These are phyloP conservation scores for Polyodon spathula DNA, from an alignment of 2,113 vertebrate genomes.

Conservation along the genomic window DNA sequence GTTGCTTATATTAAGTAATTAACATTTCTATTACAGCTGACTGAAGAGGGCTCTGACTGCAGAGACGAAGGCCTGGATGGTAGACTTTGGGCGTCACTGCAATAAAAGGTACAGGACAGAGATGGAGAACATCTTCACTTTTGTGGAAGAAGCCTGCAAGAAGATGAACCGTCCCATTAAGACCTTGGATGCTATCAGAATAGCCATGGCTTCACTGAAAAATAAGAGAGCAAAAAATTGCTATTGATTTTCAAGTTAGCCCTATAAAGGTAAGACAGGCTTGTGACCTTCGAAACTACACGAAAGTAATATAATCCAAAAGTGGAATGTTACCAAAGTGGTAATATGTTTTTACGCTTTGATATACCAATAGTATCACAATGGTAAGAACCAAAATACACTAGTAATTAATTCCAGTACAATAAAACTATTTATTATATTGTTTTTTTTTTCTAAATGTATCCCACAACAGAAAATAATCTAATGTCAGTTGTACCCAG, in stretches of 20 bases:
- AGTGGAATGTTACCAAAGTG: too few relatives aligned
- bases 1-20: neutral
- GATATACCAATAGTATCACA: too few relatives aligned
- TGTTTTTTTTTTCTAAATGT: too few relatives aligned
- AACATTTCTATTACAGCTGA: slow-evolving; percentile 51
- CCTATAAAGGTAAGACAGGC: slow-evolving; percentile 75
- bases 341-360: too few relatives aligned
- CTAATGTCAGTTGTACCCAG: neutral
- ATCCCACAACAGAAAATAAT: too few relatives aligned
- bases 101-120: slow-evolving; percentile 77
- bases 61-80: slow-evolving; percentile 84
- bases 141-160: slow-evolving; percentile 77
- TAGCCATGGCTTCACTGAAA: slow-evolving; percentile 77
- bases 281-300: neutral
- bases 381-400: too few relatives aligned
- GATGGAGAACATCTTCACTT: slow-evolving; percentile 80
- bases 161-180: slow-evolving; percentile 77
- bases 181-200: slow-evolving; percentile 87
- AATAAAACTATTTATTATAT: too few relatives aligned
- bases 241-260: slow-evolving; percentile 76
- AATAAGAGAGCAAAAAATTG: slow-evolving; percentile 77
- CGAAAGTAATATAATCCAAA: too few relatives aligned
- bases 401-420: too few relatives aligned
- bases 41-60: slow-evolving; percentile 73
- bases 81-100: slow-evolving; percentile 68